phyloP scores from a whole-genome alignment of 2,113 vertebrate species.

The Nibea coibor region DNA sequence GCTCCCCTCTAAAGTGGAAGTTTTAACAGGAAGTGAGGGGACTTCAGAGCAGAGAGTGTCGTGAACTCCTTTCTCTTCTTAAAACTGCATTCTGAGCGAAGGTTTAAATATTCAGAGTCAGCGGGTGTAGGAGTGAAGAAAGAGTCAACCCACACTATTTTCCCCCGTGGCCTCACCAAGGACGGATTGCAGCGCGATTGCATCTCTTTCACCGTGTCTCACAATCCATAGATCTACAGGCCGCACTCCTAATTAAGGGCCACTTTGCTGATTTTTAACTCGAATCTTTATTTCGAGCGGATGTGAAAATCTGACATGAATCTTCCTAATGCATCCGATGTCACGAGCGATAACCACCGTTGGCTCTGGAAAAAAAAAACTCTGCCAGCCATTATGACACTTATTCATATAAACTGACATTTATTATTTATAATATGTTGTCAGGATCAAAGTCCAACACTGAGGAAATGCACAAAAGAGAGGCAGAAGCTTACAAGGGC shows the following conservation, averaged over 20 bases:
- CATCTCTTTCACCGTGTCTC: conserved; percentile 53
- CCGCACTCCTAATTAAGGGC: conserved; percentile 51
- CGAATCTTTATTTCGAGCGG: conserved; percentile 37
- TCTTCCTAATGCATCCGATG: conserved; percentile 27
- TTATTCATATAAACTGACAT: conserved; percentile 1
- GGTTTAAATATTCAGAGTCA: conserved; percentile 51
- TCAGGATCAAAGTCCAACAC: conserved; percentile 13
- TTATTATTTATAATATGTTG: conserved; percentile 16
- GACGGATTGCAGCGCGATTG: conserved; percentile 58
- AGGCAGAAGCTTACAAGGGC: background rate
- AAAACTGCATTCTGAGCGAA: conserved; percentile 33
- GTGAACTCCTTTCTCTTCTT: conserved; percentile 22
- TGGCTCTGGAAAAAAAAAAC: background rate
- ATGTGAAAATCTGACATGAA: conserved; percentile 34
- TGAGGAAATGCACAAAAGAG: background rate
- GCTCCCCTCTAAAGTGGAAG: conserved; percentile 21
- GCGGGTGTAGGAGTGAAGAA: conserved; percentile 59
- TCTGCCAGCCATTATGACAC: conserved; percentile 1
- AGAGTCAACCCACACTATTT: conserved; percentile 64
- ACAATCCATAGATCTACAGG: conserved; percentile 53
- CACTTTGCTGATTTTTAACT: conserved; percentile 33
- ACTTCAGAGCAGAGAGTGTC: conserved; percentile 21
- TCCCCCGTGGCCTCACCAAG: conserved; percentile 57
- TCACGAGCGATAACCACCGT: conserved; percentile 17
- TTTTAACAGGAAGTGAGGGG: background rate